Conservation (phyloP, 2,797 vertebrate species). For the Mus minutoides region DNA sequence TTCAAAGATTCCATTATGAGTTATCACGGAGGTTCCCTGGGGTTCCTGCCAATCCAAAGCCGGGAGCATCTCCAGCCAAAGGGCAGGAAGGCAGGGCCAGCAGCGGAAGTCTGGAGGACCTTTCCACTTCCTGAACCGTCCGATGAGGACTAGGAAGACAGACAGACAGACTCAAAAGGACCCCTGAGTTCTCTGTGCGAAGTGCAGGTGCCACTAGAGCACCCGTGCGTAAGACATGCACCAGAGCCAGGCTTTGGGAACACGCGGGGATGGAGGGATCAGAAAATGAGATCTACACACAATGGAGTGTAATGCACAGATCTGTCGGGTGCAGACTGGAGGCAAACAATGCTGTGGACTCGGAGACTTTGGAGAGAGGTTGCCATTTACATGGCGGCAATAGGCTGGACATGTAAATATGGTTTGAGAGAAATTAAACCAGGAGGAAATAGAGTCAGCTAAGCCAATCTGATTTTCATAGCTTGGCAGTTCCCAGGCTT, state of each 20-base stretch:
- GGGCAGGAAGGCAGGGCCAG: not conserved
- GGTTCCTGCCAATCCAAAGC: fast-evolving
- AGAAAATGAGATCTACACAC: not conserved
- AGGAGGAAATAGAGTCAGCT: not conserved
- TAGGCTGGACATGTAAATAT: not conserved
- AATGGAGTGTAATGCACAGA: not conserved
- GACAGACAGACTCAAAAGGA: too few species aligned
- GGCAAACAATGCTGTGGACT: not conserved
- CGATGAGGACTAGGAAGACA: too few species aligned
- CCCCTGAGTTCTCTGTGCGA: not conserved
- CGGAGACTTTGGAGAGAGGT: not conserved
- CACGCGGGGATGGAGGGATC: not conserved
- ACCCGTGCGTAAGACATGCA: fast-evolving
- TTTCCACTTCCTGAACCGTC: not conserved
- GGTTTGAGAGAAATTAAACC: not conserved
- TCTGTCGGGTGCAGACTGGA: not conserved
- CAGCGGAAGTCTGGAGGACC: not conserved
- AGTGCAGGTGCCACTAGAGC: fast-evolving
- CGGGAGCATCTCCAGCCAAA: not conserved
- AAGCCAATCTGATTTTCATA: not conserved
- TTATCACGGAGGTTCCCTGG: conserved; percentile 73
- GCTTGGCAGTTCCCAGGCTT: not conserved
- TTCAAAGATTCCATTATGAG: conserved; percentile 84
- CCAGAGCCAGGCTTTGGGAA: fast-evolving
- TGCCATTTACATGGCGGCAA: not conserved